Percentiles rank a stretch among this genome's conserved stretches.
phyloP scores from a whole-genome alignment of 1,140 invertebrate genomes.

The Drosophila truncata region DNA sequence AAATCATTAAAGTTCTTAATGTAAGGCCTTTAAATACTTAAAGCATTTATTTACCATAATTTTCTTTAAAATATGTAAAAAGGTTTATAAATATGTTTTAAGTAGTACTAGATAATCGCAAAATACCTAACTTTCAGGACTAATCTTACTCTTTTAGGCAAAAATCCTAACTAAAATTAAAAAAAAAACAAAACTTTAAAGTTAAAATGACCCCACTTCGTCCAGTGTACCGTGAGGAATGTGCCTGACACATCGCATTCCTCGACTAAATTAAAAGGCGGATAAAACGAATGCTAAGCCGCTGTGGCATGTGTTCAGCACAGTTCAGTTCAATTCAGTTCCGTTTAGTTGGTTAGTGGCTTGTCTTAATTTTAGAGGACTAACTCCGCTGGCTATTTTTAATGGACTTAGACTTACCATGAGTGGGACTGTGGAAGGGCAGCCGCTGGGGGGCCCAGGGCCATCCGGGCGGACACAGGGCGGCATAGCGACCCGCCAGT shows the following conservation, averaged over 20 bases:
- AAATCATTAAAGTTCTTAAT: neutral
- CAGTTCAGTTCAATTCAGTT: constrained; percentile 19
- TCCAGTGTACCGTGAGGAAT: constrained; percentile 25
- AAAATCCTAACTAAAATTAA: no score
- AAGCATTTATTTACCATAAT: neutral
- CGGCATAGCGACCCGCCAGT: constrained; percentile 89
- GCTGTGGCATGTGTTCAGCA: constrained; percentile 32
- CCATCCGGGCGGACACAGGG: constrained; percentile 87
- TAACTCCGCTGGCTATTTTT: constrained; percentile 42
- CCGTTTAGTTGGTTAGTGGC: constrained; percentile 5
- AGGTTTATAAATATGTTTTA: no score
- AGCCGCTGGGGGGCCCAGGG: constrained; percentile 86
- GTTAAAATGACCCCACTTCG: neutral
- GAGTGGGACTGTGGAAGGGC: constrained; percentile 85
- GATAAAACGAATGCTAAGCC: constrained; percentile 46
- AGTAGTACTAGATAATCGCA: no score
- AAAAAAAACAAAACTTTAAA: neutral
- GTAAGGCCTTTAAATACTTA: neutral
- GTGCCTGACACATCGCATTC: constrained; percentile 47
- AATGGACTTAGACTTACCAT: constrained; percentile 76
- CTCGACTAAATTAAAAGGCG: constrained; percentile 30
- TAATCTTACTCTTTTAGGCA: neutral
- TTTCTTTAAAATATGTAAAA: neutral
- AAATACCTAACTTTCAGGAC: neutral
- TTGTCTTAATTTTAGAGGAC: constrained; percentile 16